These are phyloP conservation scores for Aphelocoma californica DNA, from an alignment of 2,797 vertebrate genomes.

Conservation along the genomic window DNA sequence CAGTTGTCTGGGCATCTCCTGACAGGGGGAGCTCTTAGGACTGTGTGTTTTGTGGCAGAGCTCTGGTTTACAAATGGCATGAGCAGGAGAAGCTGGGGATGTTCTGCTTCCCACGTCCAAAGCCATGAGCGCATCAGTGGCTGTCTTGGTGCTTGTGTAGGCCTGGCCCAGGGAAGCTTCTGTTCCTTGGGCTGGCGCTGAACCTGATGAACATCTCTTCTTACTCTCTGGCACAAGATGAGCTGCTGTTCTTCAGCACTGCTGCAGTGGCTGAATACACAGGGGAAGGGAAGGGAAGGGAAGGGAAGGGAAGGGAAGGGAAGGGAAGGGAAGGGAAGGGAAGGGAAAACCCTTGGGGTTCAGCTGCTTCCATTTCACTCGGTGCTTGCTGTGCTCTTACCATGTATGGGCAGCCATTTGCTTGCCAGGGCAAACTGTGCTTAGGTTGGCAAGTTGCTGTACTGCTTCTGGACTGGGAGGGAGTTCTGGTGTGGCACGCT, in stretches of 20 bases:
- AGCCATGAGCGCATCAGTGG: not conserved
- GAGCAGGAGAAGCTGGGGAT: not conserved
- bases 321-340: not conserved
- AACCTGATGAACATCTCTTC: not conserved
- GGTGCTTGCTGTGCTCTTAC: not conserved
- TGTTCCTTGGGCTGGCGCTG: not conserved
- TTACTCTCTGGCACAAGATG: not conserved
- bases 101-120: not conserved
- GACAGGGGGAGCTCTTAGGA: not conserved
- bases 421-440: not conserved
- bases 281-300: not conserved
- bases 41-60: not conserved
- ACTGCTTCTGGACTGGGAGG: not conserved
- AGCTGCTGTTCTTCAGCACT: not conserved
- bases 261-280: not conserved
- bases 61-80: not conserved
- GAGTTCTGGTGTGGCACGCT: not conserved
- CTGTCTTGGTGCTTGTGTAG: not conserved
- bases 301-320: no score
- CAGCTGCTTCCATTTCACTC: not conserved
- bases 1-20: not conserved
- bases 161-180: not conserved
- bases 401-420: not conserved
- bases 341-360: not conserved
- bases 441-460: not conserved